Evolutionary conservation across 2,888 invertebrate genomes (phyloP).

Genomic region (Rhopalosiphum nymphaeae): DNA sequence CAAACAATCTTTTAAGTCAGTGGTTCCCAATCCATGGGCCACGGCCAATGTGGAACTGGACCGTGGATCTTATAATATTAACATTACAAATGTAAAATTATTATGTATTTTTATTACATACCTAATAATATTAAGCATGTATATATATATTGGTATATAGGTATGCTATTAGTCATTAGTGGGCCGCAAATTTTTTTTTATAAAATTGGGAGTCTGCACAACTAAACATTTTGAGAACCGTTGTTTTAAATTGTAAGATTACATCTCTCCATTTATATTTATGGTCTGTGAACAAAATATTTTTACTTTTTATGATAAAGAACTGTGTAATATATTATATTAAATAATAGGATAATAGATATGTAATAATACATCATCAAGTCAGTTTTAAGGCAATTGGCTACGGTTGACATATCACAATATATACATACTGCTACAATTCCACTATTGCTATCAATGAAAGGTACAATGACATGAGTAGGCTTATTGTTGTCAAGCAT

Average conservation of each 20-base stretch:
- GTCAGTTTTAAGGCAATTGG: slow-evolving; percentile 36
- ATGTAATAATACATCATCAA: slow-evolving; percentile 15
- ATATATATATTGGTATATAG: too few species aligned
- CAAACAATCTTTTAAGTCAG: neutral
- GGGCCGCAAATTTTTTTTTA: too few species aligned
- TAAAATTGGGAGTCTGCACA: too few species aligned
- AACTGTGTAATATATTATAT: neutral
- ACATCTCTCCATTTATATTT: neutral
- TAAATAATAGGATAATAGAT: slow-evolving; percentile 40
- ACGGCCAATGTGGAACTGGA: too few species aligned
- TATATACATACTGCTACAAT: slow-evolving; percentile 16
- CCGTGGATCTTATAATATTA: too few species aligned
- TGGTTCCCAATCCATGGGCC: neutral
- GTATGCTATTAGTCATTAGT: too few species aligned
- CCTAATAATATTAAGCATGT: too few species aligned
- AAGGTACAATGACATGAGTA: slow-evolving; percentile 42
- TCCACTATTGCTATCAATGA: slow-evolving; percentile 10
- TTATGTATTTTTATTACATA: too few species aligned
- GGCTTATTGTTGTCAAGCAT: slow-evolving; percentile 21
- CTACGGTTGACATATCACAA: slow-evolving; percentile 32
- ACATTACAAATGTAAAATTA: too few species aligned
- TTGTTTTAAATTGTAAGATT: neutral
- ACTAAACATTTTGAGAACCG: too few species aligned
- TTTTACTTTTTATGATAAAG: neutral
- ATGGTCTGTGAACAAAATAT: neutral